Evolutionary conservation across 2,888 invertebrate genomes (phyloP).

Genomic region (Steinernema carpocapsae): DNA sequence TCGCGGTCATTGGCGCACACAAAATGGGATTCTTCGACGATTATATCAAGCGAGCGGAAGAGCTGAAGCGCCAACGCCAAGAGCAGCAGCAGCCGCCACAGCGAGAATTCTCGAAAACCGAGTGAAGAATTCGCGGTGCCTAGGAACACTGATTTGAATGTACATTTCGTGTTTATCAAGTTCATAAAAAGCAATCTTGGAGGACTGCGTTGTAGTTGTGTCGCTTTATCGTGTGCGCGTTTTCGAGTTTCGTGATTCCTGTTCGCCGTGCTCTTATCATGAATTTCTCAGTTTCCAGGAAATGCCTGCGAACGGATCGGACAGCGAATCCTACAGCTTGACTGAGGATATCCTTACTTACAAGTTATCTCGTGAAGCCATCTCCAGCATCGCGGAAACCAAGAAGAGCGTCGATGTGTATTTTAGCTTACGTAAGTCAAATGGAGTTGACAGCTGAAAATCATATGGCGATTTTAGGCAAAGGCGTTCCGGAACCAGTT

Average conservation of each 20-base stretch:
- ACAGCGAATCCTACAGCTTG: constrained; percentile 24
- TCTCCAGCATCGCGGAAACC: neutral
- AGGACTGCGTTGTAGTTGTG: too few species aligned
- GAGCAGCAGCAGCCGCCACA: too few species aligned
- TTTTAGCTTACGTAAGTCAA: neutral
- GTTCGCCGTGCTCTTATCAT: neutral
- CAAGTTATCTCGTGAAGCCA: neutral
- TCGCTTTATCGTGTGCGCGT: too few species aligned
- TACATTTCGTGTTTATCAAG: too few species aligned
- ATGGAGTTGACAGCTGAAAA: neutral
- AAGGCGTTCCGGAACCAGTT: constrained; percentile 2
- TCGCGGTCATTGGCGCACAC: neutral
- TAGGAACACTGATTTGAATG: too few species aligned
- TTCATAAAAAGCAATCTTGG: too few species aligned
- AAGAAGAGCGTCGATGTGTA: constrained; percentile 1
- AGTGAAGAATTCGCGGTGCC: too few species aligned
- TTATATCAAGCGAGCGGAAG: constrained; percentile 8
- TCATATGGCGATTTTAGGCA: neutral
- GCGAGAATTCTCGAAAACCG: too few species aligned
- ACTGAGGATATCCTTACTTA: constrained; percentile 9
- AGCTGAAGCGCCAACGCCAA: neutral
- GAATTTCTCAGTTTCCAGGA: neutral
- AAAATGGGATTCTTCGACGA: constrained; percentile 1
- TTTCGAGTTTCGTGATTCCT: neutral
- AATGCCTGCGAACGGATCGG: neutral